phyloP scores from a whole-genome alignment of 2,888 invertebrate species.

The Orgyia antiqua region DNA sequence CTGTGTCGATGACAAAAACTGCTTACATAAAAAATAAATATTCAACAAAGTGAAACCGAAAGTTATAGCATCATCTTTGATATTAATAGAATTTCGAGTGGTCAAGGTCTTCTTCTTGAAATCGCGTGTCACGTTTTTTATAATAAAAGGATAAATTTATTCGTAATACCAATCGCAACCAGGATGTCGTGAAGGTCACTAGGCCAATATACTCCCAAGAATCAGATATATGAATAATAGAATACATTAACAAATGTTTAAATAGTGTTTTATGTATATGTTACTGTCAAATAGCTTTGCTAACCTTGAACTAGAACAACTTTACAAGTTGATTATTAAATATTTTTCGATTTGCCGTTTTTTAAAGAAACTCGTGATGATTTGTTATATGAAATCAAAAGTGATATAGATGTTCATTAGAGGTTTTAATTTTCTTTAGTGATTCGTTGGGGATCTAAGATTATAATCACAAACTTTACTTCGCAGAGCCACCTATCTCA shows the following conservation, averaged over 20 bases:
- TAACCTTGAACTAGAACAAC: constrained; percentile 48
- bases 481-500: constrained; percentile 87
- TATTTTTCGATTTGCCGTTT: too few relatives aligned
- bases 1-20: too few relatives aligned
- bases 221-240: constrained; percentile 4
- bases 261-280: constrained; percentile 1
- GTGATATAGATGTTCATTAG: too few relatives aligned
- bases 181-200: constrained; percentile 62
- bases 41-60: constrained; percentile 4
- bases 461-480: constrained; percentile 10
- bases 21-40: too few relatives aligned
- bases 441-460: too few relatives aligned
- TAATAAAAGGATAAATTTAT: constrained; percentile 39
- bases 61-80: constrained; percentile 12
- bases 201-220: constrained; percentile 23
- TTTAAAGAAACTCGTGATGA: too few relatives aligned
- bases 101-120: constrained; percentile 52
- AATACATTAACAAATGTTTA: constrained; percentile 4
- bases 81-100: constrained; percentile 28
- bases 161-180: constrained; percentile 36
- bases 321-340: constrained; percentile 20
- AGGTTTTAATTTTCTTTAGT: too few relatives aligned
- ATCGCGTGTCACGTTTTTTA: constrained; percentile 28
- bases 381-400: too few relatives aligned
- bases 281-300: constrained; percentile 14